phyloP scores from a whole-genome alignment of 2,797 vertebrate genomes.

The Valencia hispanica region DNA sequence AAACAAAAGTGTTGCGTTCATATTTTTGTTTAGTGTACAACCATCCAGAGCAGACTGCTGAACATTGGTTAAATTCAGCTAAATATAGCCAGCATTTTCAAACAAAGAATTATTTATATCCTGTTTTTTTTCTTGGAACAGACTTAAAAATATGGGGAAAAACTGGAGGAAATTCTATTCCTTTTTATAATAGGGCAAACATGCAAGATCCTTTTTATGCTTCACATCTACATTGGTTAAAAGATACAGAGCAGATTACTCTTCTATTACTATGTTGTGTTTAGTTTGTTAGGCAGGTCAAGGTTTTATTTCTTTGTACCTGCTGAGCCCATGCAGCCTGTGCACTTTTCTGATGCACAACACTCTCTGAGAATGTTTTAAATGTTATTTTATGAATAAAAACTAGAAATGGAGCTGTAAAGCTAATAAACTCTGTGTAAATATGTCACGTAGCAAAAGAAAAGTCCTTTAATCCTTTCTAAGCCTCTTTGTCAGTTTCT shows the following conservation, averaged over 20 bases:
- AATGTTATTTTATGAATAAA: background rate
- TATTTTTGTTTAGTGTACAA: too few species aligned
- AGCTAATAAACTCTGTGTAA: background rate
- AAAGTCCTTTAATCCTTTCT: background rate
- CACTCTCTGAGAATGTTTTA: background rate
- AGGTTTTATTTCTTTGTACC: background rate
- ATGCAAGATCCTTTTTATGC: background rate
- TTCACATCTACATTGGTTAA: too few species aligned
- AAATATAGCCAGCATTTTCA: too few species aligned
- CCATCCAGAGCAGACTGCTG: too few species aligned
- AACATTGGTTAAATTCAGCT: too few species aligned
- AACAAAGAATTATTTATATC: too few species aligned
- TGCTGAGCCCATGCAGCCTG: background rate
- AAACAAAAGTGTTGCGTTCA: too few species aligned
- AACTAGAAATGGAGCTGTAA: background rate
- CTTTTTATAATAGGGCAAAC: background rate
- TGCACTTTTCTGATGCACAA: background rate
- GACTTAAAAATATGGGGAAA: too few species aligned
- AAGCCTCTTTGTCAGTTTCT: constrained; percentile 1
- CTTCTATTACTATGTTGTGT: background rate
- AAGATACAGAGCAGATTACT: background rate
- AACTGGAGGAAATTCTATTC: background rate
- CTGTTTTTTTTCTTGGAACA: too few species aligned
- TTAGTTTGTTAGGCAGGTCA: background rate
- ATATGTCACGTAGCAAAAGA: background rate